Evolutionary conservation across 2,888 invertebrate genomes (phyloP).

Genomic region (Lottia gigantea): DNA sequence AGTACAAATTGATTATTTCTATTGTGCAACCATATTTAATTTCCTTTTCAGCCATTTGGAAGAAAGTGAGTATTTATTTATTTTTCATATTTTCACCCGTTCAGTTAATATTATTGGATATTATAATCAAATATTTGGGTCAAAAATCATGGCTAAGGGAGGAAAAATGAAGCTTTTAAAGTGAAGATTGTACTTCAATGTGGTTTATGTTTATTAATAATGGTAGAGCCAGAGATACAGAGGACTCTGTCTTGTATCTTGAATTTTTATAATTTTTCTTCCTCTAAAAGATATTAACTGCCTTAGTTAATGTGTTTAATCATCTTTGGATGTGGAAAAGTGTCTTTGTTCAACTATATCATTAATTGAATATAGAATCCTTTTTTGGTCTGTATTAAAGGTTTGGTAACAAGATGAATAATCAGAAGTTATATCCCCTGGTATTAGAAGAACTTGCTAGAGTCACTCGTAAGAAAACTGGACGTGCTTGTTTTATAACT

Average conservation of each 20-base stretch:
- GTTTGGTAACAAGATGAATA: slow-evolving; percentile 71
- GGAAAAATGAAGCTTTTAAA: too few relatives aligned
- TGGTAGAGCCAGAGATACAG: too few relatives aligned
- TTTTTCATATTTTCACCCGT: too few relatives aligned
- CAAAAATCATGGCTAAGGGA: too few relatives aligned
- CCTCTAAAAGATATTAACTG: too few relatives aligned
- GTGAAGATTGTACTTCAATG: too few relatives aligned
- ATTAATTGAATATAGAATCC: neutral
- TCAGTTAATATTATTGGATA: too few relatives aligned
- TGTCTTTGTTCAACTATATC: neutral
- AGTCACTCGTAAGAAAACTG: slow-evolving; percentile 68
- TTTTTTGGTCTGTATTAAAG: slow-evolving; percentile 63
- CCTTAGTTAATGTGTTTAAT: too few relatives aligned
- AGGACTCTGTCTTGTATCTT: neutral
- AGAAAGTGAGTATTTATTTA: slow-evolving; percentile 59
- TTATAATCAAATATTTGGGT: too few relatives aligned
- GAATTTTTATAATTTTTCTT: slow-evolving; percentile 1
- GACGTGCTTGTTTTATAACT: slow-evolving; percentile 71
- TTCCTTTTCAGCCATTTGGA: slow-evolving; percentile 71
- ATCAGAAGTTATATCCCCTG: slow-evolving; percentile 71
- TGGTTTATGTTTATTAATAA: too few relatives aligned
- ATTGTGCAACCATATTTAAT: neutral
- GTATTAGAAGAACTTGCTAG: slow-evolving; percentile 72
- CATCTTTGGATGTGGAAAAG: too few relatives aligned
- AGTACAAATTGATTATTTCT: too few relatives aligned